A percentile compares a stretch with the other conserved stretches of the same genome.
Conservation (phyloP, 2,888 invertebrate species). For the Agrilus cyanescens region DNA sequence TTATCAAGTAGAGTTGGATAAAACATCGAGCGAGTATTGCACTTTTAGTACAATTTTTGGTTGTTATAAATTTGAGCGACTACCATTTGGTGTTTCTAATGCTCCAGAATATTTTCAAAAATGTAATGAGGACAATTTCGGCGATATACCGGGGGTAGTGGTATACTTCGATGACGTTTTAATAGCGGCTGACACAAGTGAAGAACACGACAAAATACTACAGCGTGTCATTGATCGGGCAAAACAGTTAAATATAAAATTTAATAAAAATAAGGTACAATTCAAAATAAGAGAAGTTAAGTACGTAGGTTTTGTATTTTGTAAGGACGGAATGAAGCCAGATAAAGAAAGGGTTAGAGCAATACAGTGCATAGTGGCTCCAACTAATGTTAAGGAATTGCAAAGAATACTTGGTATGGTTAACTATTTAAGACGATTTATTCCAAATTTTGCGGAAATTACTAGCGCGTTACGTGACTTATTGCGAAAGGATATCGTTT, state of each 20-base stretch:
- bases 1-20: slow-evolving; percentile 7
- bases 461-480: neutral
- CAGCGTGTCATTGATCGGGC: slow-evolving; percentile 18
- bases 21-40: slow-evolving; percentile 4
- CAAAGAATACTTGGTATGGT: slow-evolving; percentile 14
- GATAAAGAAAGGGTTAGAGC: slow-evolving; percentile 4
- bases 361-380: too few species aligned
- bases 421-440: slow-evolving; percentile 13
- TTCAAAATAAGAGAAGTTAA: slow-evolving; percentile 17
- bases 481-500: neutral
- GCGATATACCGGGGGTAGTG: slow-evolving; percentile 21
- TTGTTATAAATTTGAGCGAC: slow-evolving; percentile 14
- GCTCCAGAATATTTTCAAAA: slow-evolving; percentile 24
- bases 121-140: slow-evolving; percentile 23
- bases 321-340: slow-evolving; percentile 10
- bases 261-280: slow-evolving; percentile 21
- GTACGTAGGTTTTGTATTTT: slow-evolving; percentile 19
- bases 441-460: slow-evolving; percentile 6
- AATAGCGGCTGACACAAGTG: slow-evolving; percentile 1
- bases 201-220: slow-evolving; percentile 19
- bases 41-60: slow-evolving; percentile 24
- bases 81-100: slow-evolving; percentile 13
- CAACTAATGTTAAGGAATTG: slow-evolving; percentile 3
- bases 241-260: slow-evolving; percentile 19
- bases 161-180: slow-evolving; percentile 26